A percentile compares a stretch with the other conserved stretches of the same genome.
phyloP scores from a whole-genome alignment of 1,140 invertebrate genomes.

The Himalopsyche phryganea region DNA sequence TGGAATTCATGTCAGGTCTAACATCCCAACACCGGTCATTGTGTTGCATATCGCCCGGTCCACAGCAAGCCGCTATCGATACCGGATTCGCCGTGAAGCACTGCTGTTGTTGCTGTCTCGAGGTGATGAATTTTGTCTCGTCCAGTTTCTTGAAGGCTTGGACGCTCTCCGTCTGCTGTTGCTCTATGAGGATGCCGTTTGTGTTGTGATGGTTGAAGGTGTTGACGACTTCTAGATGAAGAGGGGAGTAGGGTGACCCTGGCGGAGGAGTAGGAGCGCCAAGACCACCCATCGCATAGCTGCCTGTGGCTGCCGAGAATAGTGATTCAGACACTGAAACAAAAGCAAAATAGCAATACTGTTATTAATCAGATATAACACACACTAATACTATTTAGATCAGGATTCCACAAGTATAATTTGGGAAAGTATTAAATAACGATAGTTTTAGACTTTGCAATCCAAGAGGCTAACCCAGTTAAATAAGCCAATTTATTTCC shows the following conservation, averaged over 20 bases:
- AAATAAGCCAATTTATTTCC: too few relatives aligned
- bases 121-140: constrained; percentile 16
- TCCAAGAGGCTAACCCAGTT: too few relatives aligned
- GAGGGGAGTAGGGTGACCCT: constrained; percentile 66
- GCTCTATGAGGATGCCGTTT: constrained; percentile 24
- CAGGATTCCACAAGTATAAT: too few relatives aligned
- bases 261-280: constrained; percentile 65
- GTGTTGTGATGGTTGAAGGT: constrained; percentile 39
- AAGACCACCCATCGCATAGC: constrained; percentile 55
- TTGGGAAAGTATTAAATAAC: too few relatives aligned
- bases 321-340: constrained; percentile 62
- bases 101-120: constrained; percentile 14
- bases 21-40: constrained; percentile 8
- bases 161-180: constrained; percentile 17
- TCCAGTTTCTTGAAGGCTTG: constrained; percentile 16
- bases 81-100: constrained; percentile 10
- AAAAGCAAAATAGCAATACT: neutral
- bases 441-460: too few relatives aligned
- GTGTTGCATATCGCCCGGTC: neutral
- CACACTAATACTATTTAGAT: too few relatives aligned
- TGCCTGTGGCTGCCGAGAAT: constrained; percentile 57
- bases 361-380: too few relatives aligned
- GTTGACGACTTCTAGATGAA: constrained; percentile 60
- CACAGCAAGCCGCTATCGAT: constrained; percentile 5
- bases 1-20: constrained; percentile 8